Base-by-base conservation (phyloP, 2,113 vertebrate species). In the Calypte anna region DNA sequence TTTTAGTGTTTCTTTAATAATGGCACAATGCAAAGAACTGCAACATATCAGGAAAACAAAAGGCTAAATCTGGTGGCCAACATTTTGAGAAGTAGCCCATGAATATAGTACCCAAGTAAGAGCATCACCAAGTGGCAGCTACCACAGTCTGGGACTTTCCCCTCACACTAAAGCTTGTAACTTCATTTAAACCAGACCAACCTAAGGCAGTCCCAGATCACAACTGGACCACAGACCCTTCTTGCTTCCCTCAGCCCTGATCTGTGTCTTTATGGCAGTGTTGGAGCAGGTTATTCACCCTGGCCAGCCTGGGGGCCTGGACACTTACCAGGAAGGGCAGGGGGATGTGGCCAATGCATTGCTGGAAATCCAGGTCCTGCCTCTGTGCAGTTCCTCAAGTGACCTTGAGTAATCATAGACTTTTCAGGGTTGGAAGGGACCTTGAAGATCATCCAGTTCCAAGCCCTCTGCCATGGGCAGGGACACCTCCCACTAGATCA, bases 181-280 rank as follows among this genome's bases (percentile, higher is more conserved):
- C 38, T 55, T 55, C 14, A 6, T 55, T 53, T 36, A 51, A 84
- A 68, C 5, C 43, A 75, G 28, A n/a, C 19, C 59, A 24, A 18
- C 12, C 2, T 0, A 20, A 75, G 55, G 68, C 24, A 12, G 54
- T 23, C 36, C 27, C 3, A 1, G 27, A 24, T 23, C 38, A 12
- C 0, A 1, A 6, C 55, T 8, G 9, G 12, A 21, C 62, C 16
- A 1, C 48, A 59, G 51, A 44, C 18, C 30, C 69, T 28, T 22
- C 72, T 25, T 0, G 1, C 14, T 55, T 33, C 33, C 64, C 18
- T 0, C 21, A 36, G 43, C 25, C 51, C 17, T 20, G 38, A 10
- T 31, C 44, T 0, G 2, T 1, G 11, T 16, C 15, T 53, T 43
- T 7, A 8, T 2, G 9, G 57, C 28, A 25, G 63, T 3, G 4